These are phyloP conservation scores for Spongilla lacustris DNA, from an alignment of 37 sponge, comb jelly and placozoan genomes.

Conservation along the genomic window DNA sequence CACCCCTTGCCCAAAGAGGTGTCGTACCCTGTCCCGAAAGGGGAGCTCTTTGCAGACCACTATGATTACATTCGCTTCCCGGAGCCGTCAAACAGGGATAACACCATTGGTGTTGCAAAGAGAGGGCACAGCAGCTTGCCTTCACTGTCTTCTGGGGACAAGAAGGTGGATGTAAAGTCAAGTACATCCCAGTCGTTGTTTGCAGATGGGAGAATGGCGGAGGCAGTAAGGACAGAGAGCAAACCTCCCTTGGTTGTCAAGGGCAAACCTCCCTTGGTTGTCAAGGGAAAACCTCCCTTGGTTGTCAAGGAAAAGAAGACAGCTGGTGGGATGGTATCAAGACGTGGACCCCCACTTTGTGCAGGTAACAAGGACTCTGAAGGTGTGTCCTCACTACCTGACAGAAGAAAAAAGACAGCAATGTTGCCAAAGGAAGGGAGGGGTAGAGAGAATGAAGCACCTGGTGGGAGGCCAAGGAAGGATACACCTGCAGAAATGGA, in stretches of 20 bases:
- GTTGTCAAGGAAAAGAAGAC: not conserved
- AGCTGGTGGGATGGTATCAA: not conserved
- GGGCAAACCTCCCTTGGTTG: too few species aligned
- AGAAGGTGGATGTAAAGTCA: not conserved
- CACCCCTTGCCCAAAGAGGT: slow-evolving; percentile 78
- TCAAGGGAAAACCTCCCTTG: not conserved
- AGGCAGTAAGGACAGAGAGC: not conserved
- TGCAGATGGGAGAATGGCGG: not conserved
- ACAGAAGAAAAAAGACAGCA: not conserved
- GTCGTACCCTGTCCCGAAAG: slow-evolving; percentile 77
- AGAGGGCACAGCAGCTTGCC: not conserved
- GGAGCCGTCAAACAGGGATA: not conserved
- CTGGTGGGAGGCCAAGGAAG: not conserved
- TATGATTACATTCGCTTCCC: slow-evolving; percentile 82
- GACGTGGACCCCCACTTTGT: not conserved
- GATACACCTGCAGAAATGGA: not conserved
- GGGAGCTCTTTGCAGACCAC: slow-evolving; percentile 59
- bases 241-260: not conserved
- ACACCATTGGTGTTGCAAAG: not conserved
- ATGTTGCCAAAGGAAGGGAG: not conserved
- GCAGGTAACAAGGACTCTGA: not conserved
- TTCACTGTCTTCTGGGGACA: not conserved
- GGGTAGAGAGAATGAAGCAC: not conserved
- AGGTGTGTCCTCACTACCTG: not conserved
- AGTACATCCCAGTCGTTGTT: not conserved